phyloP scores from a whole-genome alignment of 2,888 invertebrate species.

The Hypercompe scribonia region DNA sequence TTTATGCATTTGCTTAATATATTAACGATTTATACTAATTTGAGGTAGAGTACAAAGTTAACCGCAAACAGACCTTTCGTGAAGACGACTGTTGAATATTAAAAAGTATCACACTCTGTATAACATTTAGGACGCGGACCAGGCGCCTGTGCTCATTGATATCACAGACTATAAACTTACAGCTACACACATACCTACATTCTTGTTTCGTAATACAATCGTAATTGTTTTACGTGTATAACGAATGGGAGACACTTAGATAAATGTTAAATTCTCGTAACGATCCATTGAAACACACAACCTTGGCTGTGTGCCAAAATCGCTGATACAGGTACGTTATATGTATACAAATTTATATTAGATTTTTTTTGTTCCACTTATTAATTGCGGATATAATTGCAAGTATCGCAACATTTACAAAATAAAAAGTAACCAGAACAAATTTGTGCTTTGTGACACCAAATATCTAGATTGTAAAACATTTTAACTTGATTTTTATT shows the following conservation, averaged over 20 bases:
- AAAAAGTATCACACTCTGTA: conserved; percentile 43
- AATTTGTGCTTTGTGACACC: not conserved
- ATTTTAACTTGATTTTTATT: not conserved
- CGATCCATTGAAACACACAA: conserved; percentile 71
- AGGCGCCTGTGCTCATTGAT: conserved; percentile 30
- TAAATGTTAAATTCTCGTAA: conserved; percentile 63
- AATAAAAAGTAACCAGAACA: conserved; percentile 1
- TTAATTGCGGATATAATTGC: conserved; percentile 16
- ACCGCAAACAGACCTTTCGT: conserved; percentile 56
- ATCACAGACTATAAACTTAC: conserved; percentile 32
- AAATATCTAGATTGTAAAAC: conserved; percentile 1
- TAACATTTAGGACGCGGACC: conserved; percentile 30
- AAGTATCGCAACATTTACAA: conserved; percentile 17
- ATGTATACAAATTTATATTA: conserved; percentile 27
- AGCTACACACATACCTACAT: conserved; percentile 14
- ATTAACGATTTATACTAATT: not conserved
- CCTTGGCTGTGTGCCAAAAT: conserved; percentile 73
- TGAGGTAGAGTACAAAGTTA: conserved; percentile 47
- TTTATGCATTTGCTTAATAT: conserved; percentile 28
- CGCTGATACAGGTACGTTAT: conserved; percentile 63
- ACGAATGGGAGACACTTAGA: conserved; percentile 54
- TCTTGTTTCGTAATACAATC: conserved; percentile 41
- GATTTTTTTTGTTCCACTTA: conserved; percentile 22
- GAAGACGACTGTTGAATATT: conserved; percentile 51
- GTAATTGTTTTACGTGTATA: conserved; percentile 48